Conservation (phyloP, 2,797 vertebrate genomes). For the Discoglossus pictus region DNA sequence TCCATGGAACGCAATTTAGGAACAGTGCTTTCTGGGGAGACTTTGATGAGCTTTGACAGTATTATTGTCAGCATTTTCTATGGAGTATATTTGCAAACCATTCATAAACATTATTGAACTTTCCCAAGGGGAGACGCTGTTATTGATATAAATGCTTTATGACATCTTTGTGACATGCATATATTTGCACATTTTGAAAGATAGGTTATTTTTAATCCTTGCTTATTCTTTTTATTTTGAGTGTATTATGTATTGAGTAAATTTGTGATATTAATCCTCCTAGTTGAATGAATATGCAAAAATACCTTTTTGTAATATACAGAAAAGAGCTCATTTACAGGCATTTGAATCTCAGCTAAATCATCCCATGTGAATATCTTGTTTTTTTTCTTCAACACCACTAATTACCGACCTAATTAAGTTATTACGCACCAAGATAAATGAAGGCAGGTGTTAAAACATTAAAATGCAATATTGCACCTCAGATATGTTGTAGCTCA, state of each 20-base stretch:
- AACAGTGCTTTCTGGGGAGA: too few species aligned
- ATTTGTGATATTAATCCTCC: too few species aligned
- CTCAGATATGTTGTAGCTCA: constrained; percentile 15
- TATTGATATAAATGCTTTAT: too few species aligned
- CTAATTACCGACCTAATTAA: constrained; percentile 45
- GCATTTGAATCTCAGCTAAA: constrained; percentile 42
- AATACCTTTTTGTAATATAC: not conserved
- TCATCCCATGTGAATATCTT: constrained; percentile 44
- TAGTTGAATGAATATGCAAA: constrained; percentile 18
- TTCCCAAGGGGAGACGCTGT: too few species aligned
- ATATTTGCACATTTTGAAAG: too few species aligned
- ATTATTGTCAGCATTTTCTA: too few species aligned
- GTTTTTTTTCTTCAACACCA: constrained; percentile 30
- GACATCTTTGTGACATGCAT: too few species aligned
- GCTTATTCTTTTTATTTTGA: not conserved
- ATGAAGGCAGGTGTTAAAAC: constrained; percentile 48
- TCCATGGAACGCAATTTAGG: too few species aligned
- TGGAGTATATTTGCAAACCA: too few species aligned
- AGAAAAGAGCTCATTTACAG: constrained; percentile 30
- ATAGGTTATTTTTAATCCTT: too few species aligned
- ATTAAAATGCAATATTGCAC: constrained; percentile 36
- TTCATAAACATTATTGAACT: too few species aligned
- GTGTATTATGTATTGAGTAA: constrained; percentile 3
- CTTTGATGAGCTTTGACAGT: too few species aligned
- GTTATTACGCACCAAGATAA: constrained; percentile 48